Evolutionary conservation across 2,113 vertebrate genomes (phyloP).

Genomic region (Varanus komodoensis): DNA sequence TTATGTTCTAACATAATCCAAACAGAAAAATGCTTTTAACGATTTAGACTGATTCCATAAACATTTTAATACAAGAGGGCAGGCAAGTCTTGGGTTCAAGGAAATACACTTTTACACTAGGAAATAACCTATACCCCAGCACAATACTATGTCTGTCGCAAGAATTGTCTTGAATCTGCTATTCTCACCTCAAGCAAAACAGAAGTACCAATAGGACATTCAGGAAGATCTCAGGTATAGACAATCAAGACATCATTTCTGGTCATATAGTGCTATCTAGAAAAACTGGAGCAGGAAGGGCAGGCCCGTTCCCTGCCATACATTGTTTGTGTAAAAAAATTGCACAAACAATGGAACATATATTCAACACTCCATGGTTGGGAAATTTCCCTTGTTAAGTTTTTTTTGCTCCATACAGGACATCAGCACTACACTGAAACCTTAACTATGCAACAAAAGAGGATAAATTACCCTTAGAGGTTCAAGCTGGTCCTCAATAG

Average conservation of each 20-base stretch:
- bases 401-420: not conserved
- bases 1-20: not conserved
- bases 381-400: not conserved
- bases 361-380: not conserved
- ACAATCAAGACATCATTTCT: not conserved
- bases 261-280: not conserved
- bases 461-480: slow-evolving; percentile 87
- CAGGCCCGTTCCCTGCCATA: not conserved
- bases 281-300: not conserved
- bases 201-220: not conserved
- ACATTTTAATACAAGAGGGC: not conserved
- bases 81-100: not conserved
- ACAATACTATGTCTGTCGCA: not conserved
- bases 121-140: not conserved
- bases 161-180: not conserved
- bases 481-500: slow-evolving; percentile 88
- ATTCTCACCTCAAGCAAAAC: not conserved
- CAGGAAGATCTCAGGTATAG: not conserved
- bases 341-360: not conserved
- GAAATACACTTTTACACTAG: not conserved
- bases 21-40: not conserved
- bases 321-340: not conserved
- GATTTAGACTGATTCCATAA: not conserved
- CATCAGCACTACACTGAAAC: not conserved
- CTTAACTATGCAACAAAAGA: rapidly evolving